Conservation (phyloP, 92 coral and sea anemone species). For the Porites divaricata region DNA sequence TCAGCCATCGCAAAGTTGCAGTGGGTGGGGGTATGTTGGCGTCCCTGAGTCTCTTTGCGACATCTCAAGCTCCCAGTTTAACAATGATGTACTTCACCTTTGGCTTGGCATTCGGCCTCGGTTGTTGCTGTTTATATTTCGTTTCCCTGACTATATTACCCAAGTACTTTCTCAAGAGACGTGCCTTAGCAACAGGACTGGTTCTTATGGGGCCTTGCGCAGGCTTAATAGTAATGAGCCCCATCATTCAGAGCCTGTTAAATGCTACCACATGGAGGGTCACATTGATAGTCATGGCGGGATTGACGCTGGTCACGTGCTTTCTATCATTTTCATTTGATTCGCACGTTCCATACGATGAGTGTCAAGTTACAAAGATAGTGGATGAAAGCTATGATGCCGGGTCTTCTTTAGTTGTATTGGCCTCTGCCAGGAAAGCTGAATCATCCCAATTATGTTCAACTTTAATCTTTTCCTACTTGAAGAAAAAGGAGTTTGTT, state of each 20-base stretch:
- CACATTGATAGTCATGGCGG: conserved; percentile 16
- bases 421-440: not conserved
- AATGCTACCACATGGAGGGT: conserved; percentile 14
- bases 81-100: conserved; percentile 26
- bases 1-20: conserved; percentile 15
- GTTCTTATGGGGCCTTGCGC: conserved; percentile 22
- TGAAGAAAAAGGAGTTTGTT: conserved; percentile 16
- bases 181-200: conserved; percentile 20
- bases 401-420: not conserved
- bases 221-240: conserved; percentile 31
- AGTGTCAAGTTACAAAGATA: not conserved
- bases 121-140: conserved; percentile 16
- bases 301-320: conserved; percentile 11
- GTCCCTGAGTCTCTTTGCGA: conserved; percentile 9
- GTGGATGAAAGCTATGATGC: not conserved
- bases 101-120: conserved; percentile 20
- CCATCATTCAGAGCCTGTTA: conserved; percentile 16
- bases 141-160: conserved; percentile 5
- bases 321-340: conserved; percentile 13
- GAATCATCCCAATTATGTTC: not conserved
- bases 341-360: not conserved
- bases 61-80: conserved; percentile 28
- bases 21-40: conserved; percentile 8
- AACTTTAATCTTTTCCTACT: conserved; percentile 5
- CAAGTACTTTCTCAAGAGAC: conserved; percentile 24